Percentiles rank a stretch among this genome's conserved stretches.
phyloP scores from a whole-genome alignment of 2,113 vertebrate genomes.

The Silurus glanis region DNA sequence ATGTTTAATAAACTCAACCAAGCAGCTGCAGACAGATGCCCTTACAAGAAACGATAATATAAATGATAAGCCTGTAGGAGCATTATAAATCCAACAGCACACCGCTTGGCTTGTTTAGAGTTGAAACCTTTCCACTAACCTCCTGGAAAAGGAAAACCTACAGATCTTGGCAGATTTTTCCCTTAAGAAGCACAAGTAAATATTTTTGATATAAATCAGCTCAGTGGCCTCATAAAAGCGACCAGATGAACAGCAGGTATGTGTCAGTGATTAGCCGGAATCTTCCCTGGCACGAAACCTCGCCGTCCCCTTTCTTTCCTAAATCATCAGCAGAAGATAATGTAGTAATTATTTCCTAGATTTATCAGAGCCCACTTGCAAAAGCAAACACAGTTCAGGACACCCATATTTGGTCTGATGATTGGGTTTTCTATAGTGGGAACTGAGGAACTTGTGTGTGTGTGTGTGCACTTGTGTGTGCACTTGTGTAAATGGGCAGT shows the following conservation, averaged over 20 bases:
- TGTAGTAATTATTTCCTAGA: background rate
- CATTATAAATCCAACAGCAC: slow-evolving; percentile 32
- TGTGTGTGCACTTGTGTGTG: background rate
- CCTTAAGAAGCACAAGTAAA: background rate
- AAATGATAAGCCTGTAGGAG: background rate
- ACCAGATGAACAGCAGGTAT: background rate
- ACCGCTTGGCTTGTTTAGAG: background rate
- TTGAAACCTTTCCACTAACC: background rate
- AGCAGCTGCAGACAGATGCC: background rate
- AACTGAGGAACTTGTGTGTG: background rate
- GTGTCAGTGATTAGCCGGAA: slow-evolving; percentile 3
- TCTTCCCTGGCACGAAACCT: background rate
- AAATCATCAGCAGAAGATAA: slow-evolving; percentile 22
- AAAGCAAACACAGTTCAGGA: background rate
- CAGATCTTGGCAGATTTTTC: background rate
- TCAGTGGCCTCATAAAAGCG: background rate
- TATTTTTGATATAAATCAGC: slow-evolving; percentile 21
- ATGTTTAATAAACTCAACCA: slow-evolving; percentile 31
- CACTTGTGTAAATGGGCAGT: background rate
- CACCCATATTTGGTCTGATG: background rate
- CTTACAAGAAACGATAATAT: background rate
- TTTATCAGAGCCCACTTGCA: background rate
- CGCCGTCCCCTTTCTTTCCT: background rate
- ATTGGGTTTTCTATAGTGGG: background rate
- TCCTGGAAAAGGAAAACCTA: slow-evolving; percentile 10